A percentile compares a stretch with the other conserved stretches of the same genome.
Evolutionary conservation across 2,888 invertebrate species (phyloP).

Genomic region (Anthoptus insignis): DNA sequence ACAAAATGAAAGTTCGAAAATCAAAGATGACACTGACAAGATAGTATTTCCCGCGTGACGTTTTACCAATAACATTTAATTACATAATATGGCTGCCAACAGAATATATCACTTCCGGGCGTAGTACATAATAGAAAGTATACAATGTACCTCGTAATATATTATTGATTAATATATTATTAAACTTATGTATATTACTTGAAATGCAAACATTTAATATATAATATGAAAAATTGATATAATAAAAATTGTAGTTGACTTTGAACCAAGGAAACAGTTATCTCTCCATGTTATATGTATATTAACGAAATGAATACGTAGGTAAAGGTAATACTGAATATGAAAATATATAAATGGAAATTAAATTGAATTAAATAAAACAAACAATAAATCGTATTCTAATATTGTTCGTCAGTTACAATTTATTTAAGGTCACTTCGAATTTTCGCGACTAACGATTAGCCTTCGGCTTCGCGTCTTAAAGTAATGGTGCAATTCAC

Average conservation of each 20-base stretch:
- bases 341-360: slow-evolving; percentile 3
- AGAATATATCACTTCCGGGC: neutral
- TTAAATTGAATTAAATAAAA: neutral
- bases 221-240: no score
- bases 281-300: no score
- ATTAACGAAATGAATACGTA: slow-evolving; percentile 1
- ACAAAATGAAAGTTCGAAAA: neutral
- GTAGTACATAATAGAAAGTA: slow-evolving; percentile 11
- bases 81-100: neutral
- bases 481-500: slow-evolving; percentile 1
- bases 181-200: slow-evolving; percentile 27
- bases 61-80: neutral
- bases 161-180: no score
- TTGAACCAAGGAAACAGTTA: no score
- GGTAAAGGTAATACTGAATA: slow-evolving; percentile 3
- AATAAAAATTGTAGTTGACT: no score
- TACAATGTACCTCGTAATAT: slow-evolving; percentile 6
- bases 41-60: neutral
- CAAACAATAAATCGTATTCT: neutral
- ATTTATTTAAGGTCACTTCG: slow-evolving; percentile 33
- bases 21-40: neutral
- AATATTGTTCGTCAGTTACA: slow-evolving; percentile 27
- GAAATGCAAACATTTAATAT: slow-evolving; percentile 31
- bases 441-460: slow-evolving; percentile 9
- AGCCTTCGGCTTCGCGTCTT: slow-evolving; percentile 4